phyloP scores from a whole-genome alignment of 2,888 invertebrate species.

The Ditylenchus weischeri region DNA sequence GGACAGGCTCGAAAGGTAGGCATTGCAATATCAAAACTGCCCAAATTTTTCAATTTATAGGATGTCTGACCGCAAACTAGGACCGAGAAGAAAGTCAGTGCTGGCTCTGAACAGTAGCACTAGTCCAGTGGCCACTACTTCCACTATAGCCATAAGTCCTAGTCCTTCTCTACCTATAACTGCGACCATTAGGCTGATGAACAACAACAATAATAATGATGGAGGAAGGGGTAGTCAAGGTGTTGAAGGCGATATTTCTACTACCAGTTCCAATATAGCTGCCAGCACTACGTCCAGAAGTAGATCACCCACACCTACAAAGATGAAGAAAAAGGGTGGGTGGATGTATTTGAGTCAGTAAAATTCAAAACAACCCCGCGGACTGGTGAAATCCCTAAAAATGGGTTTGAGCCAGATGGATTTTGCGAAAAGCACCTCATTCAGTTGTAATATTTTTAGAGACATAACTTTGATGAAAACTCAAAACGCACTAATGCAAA shows the following conservation, averaged over 20 bases:
- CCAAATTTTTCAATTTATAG: background rate
- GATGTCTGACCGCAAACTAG: constrained; percentile 22
- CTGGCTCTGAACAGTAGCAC: background rate
- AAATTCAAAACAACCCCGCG: no score
- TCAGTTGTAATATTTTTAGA: no score
- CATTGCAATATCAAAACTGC: constrained; percentile 15
- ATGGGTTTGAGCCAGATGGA: no score
- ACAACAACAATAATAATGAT: no score
- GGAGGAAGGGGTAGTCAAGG: no score
- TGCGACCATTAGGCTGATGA: background rate
- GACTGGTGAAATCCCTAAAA: no score
- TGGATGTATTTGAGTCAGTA: no score
- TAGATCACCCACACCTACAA: no score
- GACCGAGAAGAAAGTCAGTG: constrained; percentile 27
- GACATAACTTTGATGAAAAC: no score
- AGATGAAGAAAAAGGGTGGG: no score
- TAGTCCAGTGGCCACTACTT: background rate
- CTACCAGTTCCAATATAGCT: background rate
- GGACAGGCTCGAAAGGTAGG: constrained; percentile 49
- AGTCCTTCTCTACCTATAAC: background rate
- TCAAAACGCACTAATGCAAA: no score
- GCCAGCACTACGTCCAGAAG: background rate
- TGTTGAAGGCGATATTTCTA: background rate
- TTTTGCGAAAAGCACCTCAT: no score
- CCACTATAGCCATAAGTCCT: background rate